Conservation (phyloP, 2,113 vertebrate species). For the Rhea pennata region DNA sequence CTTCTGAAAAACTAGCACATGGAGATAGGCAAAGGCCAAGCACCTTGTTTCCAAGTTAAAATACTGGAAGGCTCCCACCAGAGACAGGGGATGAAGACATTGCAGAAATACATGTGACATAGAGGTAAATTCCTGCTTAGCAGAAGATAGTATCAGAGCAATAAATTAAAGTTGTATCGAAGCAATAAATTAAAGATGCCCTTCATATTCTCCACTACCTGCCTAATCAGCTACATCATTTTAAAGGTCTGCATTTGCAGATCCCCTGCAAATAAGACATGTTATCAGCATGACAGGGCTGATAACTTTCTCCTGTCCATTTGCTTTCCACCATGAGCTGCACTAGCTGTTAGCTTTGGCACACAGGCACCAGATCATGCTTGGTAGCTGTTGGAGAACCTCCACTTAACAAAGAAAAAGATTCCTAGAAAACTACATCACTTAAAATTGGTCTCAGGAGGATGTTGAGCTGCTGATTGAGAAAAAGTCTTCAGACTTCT, state of each 20-base stretch:
- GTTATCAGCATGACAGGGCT: too few species aligned
- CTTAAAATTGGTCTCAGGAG: not conserved
- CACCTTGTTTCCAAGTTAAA: not conserved
- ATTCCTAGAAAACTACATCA: not conserved
- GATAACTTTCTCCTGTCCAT: not conserved
- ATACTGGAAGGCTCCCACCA: not conserved
- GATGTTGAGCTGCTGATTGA: not conserved
- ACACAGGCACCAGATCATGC: not conserved
- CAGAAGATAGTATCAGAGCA: not conserved
- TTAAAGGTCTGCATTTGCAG: slow-evolving; percentile 11
- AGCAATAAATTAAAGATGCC: not conserved
- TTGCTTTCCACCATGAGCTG: not conserved
- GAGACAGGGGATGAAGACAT: not conserved
- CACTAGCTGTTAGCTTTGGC: not conserved
- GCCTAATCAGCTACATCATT: not conserved
- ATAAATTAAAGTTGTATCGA: not conserved
- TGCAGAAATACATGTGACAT: not conserved
- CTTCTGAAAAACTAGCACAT: not conserved
- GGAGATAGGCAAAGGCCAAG: not conserved
- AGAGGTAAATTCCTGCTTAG: not conserved
- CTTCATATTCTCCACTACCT: not conserved
- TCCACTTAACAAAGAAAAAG: not conserved
- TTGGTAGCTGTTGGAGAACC: not conserved
- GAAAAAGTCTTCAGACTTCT: not conserved
- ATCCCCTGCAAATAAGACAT: not conserved